phyloP scores from a whole-genome alignment of 2,113 vertebrate species.

The Orcinus orca region DNA sequence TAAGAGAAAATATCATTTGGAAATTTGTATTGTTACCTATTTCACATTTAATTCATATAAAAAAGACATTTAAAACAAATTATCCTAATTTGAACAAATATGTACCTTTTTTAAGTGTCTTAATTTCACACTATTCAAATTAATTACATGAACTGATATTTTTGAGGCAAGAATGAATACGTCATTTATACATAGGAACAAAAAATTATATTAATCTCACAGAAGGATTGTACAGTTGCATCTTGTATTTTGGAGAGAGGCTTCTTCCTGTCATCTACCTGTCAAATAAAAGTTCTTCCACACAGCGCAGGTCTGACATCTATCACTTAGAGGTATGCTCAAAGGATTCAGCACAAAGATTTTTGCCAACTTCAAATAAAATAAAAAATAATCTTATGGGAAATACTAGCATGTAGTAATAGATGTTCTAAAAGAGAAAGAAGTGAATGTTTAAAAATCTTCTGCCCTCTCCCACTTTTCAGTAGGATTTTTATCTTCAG shows the following conservation, averaged over 20 bases:
- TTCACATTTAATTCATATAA: conserved; percentile 16
- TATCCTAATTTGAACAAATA: neutral
- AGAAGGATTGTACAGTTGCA: conserved; percentile 51
- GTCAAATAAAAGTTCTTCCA: conserved; percentile 76
- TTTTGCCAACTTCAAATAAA: conserved; percentile 79
- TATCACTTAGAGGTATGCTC: conserved; percentile 76
- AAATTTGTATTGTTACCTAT: neutral
- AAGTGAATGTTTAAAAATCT: conserved; percentile 62
- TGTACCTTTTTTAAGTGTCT: neutral
- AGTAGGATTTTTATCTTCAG: conserved; percentile 46
- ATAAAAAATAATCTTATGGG: conserved; percentile 70
- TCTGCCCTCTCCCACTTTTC: conserved; percentile 49
- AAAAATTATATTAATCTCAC: conserved; percentile 50
- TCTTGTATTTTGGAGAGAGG: conserved; percentile 62
- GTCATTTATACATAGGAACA: neutral
- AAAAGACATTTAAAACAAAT: neutral
- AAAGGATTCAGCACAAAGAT: conserved; percentile 76
- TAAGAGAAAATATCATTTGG: neutral
- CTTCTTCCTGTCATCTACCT: conserved; percentile 74
- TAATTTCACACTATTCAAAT: conserved; percentile 40
- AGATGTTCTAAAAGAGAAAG: conserved; percentile 68
- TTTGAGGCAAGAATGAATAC: conserved; percentile 31
- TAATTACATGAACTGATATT: neutral
- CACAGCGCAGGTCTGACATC: conserved; percentile 70
- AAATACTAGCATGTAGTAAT: conserved; percentile 66